Evolutionary conservation across 2,888 invertebrate species (phyloP).

Genomic region (Rhagophthalmus giganteus): DNA sequence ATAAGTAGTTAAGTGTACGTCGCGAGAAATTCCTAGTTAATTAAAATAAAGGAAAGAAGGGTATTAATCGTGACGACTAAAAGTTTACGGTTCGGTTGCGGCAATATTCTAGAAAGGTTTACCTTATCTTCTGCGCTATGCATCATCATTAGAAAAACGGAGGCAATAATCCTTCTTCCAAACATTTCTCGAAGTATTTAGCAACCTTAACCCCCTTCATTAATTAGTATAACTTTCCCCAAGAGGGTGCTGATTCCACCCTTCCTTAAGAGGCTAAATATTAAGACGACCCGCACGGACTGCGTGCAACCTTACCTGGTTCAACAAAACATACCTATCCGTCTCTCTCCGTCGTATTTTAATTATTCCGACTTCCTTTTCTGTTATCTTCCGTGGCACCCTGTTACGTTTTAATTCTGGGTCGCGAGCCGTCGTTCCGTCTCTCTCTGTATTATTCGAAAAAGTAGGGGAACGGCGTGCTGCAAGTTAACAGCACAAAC

Average conservation of each 20-base stretch:
- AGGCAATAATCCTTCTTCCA: constrained; percentile 43
- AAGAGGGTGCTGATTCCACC: constrained; percentile 43
- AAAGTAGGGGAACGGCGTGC: constrained; percentile 13
- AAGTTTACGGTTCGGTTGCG: constrained; percentile 12
- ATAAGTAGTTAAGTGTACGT: too few species aligned
- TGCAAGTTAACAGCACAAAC: constrained; percentile 22
- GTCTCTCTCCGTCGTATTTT: constrained; percentile 19
- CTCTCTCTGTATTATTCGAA: constrained; percentile 8
- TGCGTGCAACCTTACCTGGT: constrained; percentile 38
- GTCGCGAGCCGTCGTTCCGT: constrained; percentile 1
- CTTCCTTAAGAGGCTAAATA: constrained; percentile 36
- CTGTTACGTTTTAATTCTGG: constrained; percentile 5
- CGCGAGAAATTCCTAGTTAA: too few species aligned
- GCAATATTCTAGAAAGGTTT: constrained; percentile 4
- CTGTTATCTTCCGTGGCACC: constrained; percentile 3
- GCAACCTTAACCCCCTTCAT: constrained; percentile 55
- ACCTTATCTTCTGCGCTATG: constrained; percentile 23
- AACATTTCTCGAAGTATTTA: constrained; percentile 53
- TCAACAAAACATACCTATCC: constrained; percentile 33
- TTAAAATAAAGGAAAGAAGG: too few species aligned
- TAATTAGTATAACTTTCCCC: constrained; percentile 58
- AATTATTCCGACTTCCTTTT: constrained; percentile 15
- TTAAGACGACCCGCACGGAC: constrained; percentile 37
- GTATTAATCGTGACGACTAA: too few species aligned
- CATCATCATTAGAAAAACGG: constrained; percentile 32